These are phyloP conservation scores for Leuciscus waleckii DNA, from an alignment of 2,797 vertebrate genomes.

Conservation along the genomic window DNA sequence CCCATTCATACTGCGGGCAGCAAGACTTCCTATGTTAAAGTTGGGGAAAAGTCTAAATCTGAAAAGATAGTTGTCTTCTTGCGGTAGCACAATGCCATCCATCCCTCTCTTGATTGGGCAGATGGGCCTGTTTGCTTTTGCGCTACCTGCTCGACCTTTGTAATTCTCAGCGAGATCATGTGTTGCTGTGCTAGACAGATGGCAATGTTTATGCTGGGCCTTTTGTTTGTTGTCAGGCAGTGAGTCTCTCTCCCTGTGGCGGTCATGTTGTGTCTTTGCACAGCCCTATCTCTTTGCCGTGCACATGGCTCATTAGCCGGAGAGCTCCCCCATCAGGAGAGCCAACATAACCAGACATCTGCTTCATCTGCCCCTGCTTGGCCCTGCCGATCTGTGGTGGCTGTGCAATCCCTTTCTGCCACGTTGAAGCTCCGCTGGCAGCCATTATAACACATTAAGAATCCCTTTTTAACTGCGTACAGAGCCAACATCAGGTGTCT, in stretches of 20 bases:
- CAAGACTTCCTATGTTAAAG: constrained; percentile 23
- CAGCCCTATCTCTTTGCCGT: constrained; percentile 34
- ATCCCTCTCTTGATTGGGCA: constrained; percentile 15
- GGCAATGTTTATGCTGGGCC: constrained; percentile 55
- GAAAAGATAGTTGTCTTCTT: constrained; percentile 11
- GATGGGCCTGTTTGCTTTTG: constrained; percentile 52
- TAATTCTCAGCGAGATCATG: constrained; percentile 63
- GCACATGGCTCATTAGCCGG: constrained; percentile 56
- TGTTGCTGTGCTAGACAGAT: constrained; percentile 57
- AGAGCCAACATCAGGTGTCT: constrained; percentile 22
- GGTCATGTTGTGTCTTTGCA: constrained; percentile 51
- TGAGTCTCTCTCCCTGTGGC: constrained; percentile 48
- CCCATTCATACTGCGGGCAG: constrained; percentile 14
- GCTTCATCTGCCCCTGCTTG: constrained; percentile 48
- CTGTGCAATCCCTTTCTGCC: constrained; percentile 24
- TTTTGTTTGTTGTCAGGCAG: constrained; percentile 54
- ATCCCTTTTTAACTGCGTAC: constrained; percentile 22
- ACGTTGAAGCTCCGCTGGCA: constrained; percentile 18
- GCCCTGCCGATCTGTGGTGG: constrained; percentile 34
- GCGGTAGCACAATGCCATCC: constrained; percentile 11
- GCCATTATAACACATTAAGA: constrained; percentile 41
- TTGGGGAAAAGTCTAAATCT: constrained; percentile 13
- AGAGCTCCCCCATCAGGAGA: constrained; percentile 53
- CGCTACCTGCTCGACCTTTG: constrained; percentile 55
- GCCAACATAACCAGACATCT: constrained; percentile 56